Base-by-base conservation (phyloP, 1,140 invertebrate species). In the Drosophila asahinai region DNA sequence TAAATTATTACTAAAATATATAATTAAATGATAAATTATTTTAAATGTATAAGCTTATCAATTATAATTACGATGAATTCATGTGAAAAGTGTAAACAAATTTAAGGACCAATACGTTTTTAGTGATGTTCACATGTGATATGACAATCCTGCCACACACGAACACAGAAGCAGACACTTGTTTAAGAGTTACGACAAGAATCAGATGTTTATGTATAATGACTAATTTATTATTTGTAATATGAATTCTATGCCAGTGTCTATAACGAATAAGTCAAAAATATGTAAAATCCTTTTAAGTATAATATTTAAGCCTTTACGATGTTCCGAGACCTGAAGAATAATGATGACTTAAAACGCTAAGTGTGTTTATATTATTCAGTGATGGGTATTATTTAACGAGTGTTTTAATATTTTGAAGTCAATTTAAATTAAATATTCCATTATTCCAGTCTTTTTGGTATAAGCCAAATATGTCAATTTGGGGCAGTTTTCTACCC, bases 41-140 rank as follows among this genome's bases (percentile, higher is more conserved):
- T 78, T 75, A 63, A 65, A 76, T 68, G 47, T 68, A 30, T 89
- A 89, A 84, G 81, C 25, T 48, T 62, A 73, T 33, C 40, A n/a
- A 74, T 62, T 74, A 65, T 43, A 43, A 33, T 25, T 22, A 73
- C 76, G 42, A 67, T 70, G 62, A 66, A 66, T 57, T 38, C 15
- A 47, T 60, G 57, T 58, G 45, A 14, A 42, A 79, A 36, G 30
- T 9, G 54, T 30, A 45, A 64, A 43, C 51, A 12, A 52, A 40
- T 68, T 67, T 70, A 47, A 43, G 15, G 17, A 43, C 19, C 65
- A 45, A 52, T 22, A 48, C 49, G 64, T 70, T 68, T 71, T 73
- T 68, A 71, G 77, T 87, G 80, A 90, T 81, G 86, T 84, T 84
- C 54, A 83, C 68, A 89, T 90, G 86, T 89, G 86, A 89, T 89